Base-by-base conservation (phyloP, 2,888 invertebrate genomes). In the Athalia circularis region DNA sequence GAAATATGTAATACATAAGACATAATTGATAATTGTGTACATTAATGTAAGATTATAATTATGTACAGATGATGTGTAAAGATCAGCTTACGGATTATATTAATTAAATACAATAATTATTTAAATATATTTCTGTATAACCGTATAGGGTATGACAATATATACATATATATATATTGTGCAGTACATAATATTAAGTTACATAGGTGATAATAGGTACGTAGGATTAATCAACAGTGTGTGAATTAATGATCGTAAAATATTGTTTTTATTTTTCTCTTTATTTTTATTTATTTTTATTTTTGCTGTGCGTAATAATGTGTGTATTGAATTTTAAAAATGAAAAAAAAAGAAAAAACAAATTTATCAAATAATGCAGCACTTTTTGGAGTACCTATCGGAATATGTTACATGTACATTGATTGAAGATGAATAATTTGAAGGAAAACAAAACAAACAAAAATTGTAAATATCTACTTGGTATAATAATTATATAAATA, bases 51-150 rank as follows among this genome's bases (percentile, higher is more conserved):
- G 13, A 48, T 15, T 13, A 50, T 50, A 50, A 67, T 50, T 65
- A 48, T 65, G 5, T 48, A 13, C 6, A 4, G n/a, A 9, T 8
- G 47, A 5, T 45, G 13, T 65, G 48, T 3, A 65, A 65, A 15
- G 15, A 67, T 54, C 45, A 43, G 29, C 2, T 29, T 29, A 57
- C 70, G 43, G 57, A 57, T 29, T 57, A 54, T 70, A 13, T 70
- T 70, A 8, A 70, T 43, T 15, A 15, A 54, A 70, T 43, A 11
- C 0, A 48, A 48, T 11, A 59, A 11, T 5, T 59, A 59, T 59
- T 5, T 59, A 59, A n/a, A 59, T 11, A 11, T 47, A 59, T 59
- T 13, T 59, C 6, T 11, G n/a, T n/a, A 59, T n/a, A n/a, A n/a
- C 29, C 29, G 29, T 29, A 29, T 29, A 29, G 29, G 29, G 29